Percentiles rank a stretch among this genome's conserved stretches.
Conservation (phyloP, 2,888 invertebrate species). For the Eristalinus aeneus region DNA sequence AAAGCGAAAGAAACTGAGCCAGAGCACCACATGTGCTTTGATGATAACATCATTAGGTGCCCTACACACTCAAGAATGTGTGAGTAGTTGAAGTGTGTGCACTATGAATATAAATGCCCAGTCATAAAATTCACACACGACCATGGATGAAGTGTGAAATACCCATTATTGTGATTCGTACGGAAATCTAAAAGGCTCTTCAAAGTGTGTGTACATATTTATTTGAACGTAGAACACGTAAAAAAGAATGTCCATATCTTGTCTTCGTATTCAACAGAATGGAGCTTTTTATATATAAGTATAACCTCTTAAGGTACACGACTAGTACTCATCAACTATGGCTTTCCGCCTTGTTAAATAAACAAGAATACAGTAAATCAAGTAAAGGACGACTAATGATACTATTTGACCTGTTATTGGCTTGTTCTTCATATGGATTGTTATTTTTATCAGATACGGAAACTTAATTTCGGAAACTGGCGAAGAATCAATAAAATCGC, state of each 20-base stretch:
- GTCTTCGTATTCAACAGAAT: background rate
- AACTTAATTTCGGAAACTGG: too few relatives aligned
- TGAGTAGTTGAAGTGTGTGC: background rate
- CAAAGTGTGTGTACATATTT: background rate
- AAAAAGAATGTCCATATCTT: background rate
- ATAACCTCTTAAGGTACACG: background rate
- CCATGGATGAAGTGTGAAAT: background rate
- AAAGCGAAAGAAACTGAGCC: constrained; percentile 10
- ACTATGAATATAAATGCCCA: background rate
- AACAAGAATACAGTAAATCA: background rate
- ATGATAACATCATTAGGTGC: constrained; percentile 30
- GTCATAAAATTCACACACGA: background rate
- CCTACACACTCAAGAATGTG: background rate
- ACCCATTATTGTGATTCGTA: background rate
- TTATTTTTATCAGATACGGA: too few relatives aligned
- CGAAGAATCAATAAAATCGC: too few relatives aligned
- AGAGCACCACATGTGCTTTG: constrained; percentile 7
- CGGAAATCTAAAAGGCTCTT: background rate
- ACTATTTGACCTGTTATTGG: background rate
- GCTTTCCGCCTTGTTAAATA: too few relatives aligned
- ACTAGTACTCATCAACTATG: background rate
- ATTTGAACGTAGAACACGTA: background rate
- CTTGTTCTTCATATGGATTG: background rate
- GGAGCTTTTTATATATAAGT: background rate
- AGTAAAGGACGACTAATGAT: background rate